Conservation (phyloP, 2,888 invertebrate genomes). For the Phasia obesa region DNA sequence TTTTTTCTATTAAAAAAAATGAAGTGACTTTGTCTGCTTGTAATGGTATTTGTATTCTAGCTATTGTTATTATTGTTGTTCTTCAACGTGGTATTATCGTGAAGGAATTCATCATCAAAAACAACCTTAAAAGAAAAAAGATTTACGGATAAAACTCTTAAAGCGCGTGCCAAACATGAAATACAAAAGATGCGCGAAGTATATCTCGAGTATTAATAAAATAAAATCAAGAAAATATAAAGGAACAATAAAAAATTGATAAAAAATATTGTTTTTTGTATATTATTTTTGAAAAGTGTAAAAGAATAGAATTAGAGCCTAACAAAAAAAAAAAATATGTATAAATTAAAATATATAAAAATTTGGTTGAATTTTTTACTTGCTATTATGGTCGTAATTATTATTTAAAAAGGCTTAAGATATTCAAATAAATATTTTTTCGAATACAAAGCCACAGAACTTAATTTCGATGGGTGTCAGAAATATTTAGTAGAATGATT, state of each 20-base stretch:
- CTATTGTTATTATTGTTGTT: constrained; percentile 25
- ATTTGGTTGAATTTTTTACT: too few relatives aligned
- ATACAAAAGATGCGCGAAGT: constrained; percentile 6
- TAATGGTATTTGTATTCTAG: constrained; percentile 6
- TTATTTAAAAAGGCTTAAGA: too few relatives aligned
- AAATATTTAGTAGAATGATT: too few relatives aligned
- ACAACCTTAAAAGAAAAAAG: constrained; percentile 15
- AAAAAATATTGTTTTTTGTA: neutral
- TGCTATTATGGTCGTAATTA: too few relatives aligned
- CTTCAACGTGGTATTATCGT: constrained; percentile 17
- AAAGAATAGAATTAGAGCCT: too few relatives aligned
- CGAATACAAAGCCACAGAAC: too few relatives aligned
- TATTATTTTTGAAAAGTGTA: neutral
- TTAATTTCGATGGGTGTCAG: too few relatives aligned
- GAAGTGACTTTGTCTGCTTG: constrained; percentile 25
- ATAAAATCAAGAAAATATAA: constrained; percentile 28
- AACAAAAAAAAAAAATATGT: too few relatives aligned
- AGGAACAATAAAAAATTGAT: constrained; percentile 9
- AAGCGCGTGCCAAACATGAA: constrained; percentile 45
- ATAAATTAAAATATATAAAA: too few relatives aligned
- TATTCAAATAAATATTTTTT: too few relatives aligned
- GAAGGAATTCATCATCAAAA: constrained; percentile 36
- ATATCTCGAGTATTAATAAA: neutral
- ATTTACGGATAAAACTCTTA: constrained; percentile 21
- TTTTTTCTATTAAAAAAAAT: neutral